phyloP scores from a whole-genome alignment of 2,113 vertebrate genomes.

The Mesembrinibis cayennensis region DNA sequence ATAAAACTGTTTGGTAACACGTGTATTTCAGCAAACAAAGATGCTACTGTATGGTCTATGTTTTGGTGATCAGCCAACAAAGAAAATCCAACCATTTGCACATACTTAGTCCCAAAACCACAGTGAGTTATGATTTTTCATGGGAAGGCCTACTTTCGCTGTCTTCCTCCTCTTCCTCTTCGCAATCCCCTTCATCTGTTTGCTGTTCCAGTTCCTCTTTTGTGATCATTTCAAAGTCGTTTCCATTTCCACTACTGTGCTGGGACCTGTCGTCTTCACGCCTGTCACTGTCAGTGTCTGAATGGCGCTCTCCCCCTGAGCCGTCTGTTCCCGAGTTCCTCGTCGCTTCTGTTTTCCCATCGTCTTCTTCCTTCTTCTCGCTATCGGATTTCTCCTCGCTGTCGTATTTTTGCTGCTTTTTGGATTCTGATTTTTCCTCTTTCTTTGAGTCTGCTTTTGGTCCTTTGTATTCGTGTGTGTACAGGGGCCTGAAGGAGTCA shows the following conservation, averaged over 20 bases:
- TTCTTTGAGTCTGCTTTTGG: constrained; percentile 89
- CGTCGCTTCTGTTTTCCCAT: constrained; percentile 79
- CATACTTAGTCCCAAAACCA: constrained; percentile 74
- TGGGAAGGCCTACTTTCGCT: constrained; percentile 77
- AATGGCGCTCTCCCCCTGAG: constrained; percentile 80
- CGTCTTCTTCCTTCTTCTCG: constrained; percentile 91
- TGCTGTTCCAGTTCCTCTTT: constrained; percentile 98
- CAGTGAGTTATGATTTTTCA: constrained; percentile 84
- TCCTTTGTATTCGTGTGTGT: constrained; percentile 98
- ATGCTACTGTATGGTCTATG: constrained; percentile 71
- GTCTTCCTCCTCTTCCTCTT: constrained; percentile 77
- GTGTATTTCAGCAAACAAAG: constrained; percentile 72
- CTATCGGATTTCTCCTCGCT: constrained; percentile 93
- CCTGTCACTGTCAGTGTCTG: constrained; percentile 96
- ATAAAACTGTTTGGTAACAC: constrained; percentile 71
- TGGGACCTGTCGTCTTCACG: constrained; percentile 95
- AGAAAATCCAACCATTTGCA: constrained; percentile 82
- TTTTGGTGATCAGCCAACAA: constrained; percentile 79
- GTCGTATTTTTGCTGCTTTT: constrained; percentile 88
- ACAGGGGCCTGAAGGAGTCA: constrained; percentile 97
- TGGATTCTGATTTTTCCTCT: constrained; percentile 81
- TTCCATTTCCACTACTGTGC: constrained; percentile 95
- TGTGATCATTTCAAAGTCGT: constrained; percentile 99
- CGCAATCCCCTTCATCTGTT: constrained; percentile 89
- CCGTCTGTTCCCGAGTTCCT: constrained; percentile 74